These are phyloP conservation scores for Caenorhabditis angaria DNA, from an alignment of 2,888 invertebrate species.

Conservation along the genomic window DNA sequence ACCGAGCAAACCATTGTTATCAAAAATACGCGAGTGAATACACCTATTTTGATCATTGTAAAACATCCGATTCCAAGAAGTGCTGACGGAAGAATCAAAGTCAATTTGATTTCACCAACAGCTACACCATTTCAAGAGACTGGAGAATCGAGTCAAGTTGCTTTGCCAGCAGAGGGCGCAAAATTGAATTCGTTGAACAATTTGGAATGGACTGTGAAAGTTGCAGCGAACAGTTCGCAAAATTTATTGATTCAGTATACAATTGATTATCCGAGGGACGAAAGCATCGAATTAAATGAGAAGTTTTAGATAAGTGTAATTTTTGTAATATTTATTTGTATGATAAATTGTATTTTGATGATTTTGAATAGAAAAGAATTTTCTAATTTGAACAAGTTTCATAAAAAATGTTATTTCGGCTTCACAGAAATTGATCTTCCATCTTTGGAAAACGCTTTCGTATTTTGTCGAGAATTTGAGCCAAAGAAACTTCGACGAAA, in stretches of 20 bases:
- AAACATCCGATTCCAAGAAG: slow-evolving; percentile 61
- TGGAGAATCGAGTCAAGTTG: slow-evolving; percentile 20
- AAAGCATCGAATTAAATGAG: slow-evolving; percentile 49
- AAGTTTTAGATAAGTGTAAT: slow-evolving; percentile 18
- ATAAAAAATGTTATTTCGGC: neutral
- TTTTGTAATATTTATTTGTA: neutral
- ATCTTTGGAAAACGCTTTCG: neutral
- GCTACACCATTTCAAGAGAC: slow-evolving; percentile 13
- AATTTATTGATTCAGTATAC: slow-evolving; percentile 48
- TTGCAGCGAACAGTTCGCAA: slow-evolving; percentile 14
- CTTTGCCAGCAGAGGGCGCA: slow-evolving; percentile 42
- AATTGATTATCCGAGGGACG: slow-evolving; percentile 54
- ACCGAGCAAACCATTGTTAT: slow-evolving; percentile 59
- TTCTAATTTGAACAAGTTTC: too few relatives aligned
- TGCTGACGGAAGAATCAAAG: slow-evolving; percentile 66
- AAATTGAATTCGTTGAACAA: slow-evolving; percentile 45
- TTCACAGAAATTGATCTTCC: neutral
- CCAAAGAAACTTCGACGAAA: slow-evolving; percentile 33
- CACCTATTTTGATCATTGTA: slow-evolving; percentile 53
- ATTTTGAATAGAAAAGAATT: too few relatives aligned
- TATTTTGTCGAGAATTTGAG: neutral
- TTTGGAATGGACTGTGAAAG: slow-evolving; percentile 54
- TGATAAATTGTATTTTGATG: too few relatives aligned
- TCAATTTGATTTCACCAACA: slow-evolving; percentile 37
- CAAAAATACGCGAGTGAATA: slow-evolving; percentile 54